Conservation (phyloP, 2,888 invertebrate genomes). For the Eulithis testata region DNA sequence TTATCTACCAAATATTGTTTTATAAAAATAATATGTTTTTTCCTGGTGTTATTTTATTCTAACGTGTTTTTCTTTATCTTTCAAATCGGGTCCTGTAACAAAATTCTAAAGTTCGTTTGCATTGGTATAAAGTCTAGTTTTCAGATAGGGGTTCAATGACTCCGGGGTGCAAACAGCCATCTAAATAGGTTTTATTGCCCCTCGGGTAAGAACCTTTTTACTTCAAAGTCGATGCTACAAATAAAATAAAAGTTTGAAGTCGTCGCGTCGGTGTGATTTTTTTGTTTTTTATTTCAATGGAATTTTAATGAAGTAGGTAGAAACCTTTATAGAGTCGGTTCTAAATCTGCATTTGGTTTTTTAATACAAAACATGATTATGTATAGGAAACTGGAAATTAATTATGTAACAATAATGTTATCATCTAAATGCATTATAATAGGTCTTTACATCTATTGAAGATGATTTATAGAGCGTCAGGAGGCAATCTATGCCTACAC, state of each 20-base stretch:
- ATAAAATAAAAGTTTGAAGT: slow-evolving; percentile 1
- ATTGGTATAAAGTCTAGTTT: slow-evolving; percentile 63
- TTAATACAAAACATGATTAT: too few relatives aligned
- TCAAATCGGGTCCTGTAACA: slow-evolving; percentile 52
- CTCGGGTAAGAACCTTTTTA: slow-evolving; percentile 38
- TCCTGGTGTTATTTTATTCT: too few relatives aligned
- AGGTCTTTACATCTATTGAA: too few relatives aligned
- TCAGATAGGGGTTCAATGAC: slow-evolving; percentile 56
- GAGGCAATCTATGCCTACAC: too few relatives aligned
- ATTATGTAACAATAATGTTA: too few relatives aligned
- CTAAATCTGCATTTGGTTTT: too few relatives aligned
- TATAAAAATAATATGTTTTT: too few relatives aligned
- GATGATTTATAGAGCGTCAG: too few relatives aligned
- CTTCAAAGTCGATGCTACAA: slow-evolving; percentile 12
- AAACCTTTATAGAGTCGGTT: too few relatives aligned
- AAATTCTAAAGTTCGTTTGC: slow-evolving; percentile 70
- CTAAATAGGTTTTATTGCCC: slow-evolving; percentile 46
- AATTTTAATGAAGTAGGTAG: not conserved
- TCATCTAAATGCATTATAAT: too few relatives aligned
- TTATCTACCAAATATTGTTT: too few relatives aligned
- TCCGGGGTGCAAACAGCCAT: slow-evolving; percentile 36
- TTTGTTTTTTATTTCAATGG: not conserved
- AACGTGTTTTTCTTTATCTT: not conserved
- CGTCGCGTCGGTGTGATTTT: not conserved
- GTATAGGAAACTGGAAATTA: too few relatives aligned